Evolutionary conservation across 1,140 invertebrate species (phyloP).

Genomic region (Dendrolimus kikuchii): DNA sequence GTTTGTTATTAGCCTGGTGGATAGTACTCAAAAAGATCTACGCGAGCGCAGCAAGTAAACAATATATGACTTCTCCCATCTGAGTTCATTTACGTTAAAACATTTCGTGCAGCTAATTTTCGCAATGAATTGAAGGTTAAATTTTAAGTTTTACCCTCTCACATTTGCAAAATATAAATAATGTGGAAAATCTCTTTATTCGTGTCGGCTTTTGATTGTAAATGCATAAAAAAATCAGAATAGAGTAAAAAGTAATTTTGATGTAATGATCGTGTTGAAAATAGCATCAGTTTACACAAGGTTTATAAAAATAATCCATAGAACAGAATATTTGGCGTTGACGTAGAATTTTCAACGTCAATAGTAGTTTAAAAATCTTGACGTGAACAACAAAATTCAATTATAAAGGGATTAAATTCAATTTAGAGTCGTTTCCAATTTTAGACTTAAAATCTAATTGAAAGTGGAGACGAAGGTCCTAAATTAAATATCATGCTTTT

Average conservation of each 20-base stretch:
- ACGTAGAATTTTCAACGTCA: neutral
- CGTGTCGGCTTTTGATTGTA: too few species aligned
- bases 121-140: constrained; percentile 13
- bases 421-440: constrained; percentile 29
- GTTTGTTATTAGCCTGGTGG: too few species aligned
- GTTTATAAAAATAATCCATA: neutral
- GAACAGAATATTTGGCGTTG: neutral
- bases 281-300: too few species aligned
- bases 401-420: constrained; percentile 21
- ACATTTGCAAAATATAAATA: constrained; percentile 5
- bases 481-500: constrained; percentile 7
- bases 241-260: too few species aligned
- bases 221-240: too few species aligned
- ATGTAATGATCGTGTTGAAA: too few species aligned
- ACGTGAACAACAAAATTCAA: constrained; percentile 15
- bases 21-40: too few species aligned
- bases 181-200: too few species aligned
- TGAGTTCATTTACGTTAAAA: constrained; percentile 21
- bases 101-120: constrained; percentile 56
- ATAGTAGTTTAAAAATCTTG: neutral
- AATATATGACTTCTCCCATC: too few species aligned
- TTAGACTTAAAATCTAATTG: constrained; percentile 27
- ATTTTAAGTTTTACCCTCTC: constrained; percentile 10
- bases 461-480: constrained; percentile 7
- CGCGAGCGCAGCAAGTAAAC: too few species aligned